These are phyloP conservation scores for Synaphobranchus kaupii DNA, from an alignment of 2,797 vertebrate species.

Conservation along the genomic window DNA sequence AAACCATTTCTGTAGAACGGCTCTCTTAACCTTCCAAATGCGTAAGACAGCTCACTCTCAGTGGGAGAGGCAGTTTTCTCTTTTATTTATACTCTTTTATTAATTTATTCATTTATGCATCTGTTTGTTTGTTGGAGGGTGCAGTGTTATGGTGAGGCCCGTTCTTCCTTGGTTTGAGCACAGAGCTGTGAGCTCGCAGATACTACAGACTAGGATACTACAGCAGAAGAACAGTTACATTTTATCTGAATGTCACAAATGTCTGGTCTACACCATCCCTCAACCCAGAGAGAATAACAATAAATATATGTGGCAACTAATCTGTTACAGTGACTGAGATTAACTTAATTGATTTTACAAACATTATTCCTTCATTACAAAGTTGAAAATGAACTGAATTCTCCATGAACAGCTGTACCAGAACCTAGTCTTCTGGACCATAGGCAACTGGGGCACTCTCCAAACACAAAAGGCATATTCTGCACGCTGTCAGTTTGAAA, in stretches of 20 bases:
- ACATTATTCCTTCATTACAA: slow-evolving; percentile 54
- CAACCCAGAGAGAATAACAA: not conserved
- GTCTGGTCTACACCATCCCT: slow-evolving; percentile 45
- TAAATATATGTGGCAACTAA: slow-evolving; percentile 33
- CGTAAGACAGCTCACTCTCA: slow-evolving; percentile 3
- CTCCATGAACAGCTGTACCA: slow-evolving; percentile 53
- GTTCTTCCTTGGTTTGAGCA: slow-evolving; percentile 23
- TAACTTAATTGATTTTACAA: slow-evolving; percentile 39
- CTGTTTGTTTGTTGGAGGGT: not conserved
- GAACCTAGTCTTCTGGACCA: slow-evolving; percentile 34
- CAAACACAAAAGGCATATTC: not conserved
- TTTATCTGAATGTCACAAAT: slow-evolving; percentile 41
- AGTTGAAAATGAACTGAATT: slow-evolving; percentile 46
- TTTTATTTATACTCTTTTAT: not conserved
- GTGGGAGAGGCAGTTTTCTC: not conserved
- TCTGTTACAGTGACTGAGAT: slow-evolving; percentile 35
- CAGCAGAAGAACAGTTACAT: slow-evolving; percentile 34
- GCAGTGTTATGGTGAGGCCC: not conserved
- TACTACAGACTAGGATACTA: slow-evolving; percentile 44
- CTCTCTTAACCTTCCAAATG: slow-evolving; percentile 8
- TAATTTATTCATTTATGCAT: not conserved
- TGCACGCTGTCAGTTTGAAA: not conserved
- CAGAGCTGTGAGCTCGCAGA: slow-evolving; percentile 42
- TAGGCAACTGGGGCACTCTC: slow-evolving; percentile 19
- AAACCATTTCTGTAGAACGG: too few relatives aligned